Evolutionary conservation across 2,888 invertebrate genomes (phyloP).

Genomic region (Machimus rusticus): DNA sequence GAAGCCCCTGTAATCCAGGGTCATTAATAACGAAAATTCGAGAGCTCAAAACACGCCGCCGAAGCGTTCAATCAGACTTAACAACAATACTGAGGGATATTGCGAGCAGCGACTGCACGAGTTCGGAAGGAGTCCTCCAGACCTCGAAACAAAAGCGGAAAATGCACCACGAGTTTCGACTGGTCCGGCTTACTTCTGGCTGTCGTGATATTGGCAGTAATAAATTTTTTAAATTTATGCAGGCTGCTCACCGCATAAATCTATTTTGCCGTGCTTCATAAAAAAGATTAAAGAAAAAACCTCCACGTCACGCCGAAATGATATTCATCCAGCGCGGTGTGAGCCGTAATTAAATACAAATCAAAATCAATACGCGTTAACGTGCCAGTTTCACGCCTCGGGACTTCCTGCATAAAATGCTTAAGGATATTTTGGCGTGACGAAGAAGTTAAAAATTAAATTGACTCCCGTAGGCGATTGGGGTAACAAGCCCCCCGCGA

Average conservation of each 20-base stretch:
- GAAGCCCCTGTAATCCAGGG: neutral
- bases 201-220: neutral
- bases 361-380: neutral
- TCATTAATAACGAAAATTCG: neutral
- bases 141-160: neutral
- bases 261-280: neutral
- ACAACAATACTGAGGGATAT: neutral
- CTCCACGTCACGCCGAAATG: neutral
- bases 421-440: neutral
- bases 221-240: neutral
- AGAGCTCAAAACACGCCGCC: neutral
- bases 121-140: neutral
- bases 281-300: neutral
- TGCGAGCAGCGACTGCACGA: neutral
- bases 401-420: neutral
- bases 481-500: neutral
- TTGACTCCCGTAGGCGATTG: neutral
- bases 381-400: neutral
- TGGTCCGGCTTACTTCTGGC: neutral
- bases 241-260: neutral
- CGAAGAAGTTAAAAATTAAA: slow-evolving; percentile 5
- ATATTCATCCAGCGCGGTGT: neutral
- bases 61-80: slow-evolving; percentile 10
- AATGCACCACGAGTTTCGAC: neutral
- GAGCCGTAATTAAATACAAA: neutral